Percentiles rank a stretch among this genome's conserved stretches.
Conservation (phyloP, 2,113 vertebrate genomes). For the Podarcis raffonei region DNA sequence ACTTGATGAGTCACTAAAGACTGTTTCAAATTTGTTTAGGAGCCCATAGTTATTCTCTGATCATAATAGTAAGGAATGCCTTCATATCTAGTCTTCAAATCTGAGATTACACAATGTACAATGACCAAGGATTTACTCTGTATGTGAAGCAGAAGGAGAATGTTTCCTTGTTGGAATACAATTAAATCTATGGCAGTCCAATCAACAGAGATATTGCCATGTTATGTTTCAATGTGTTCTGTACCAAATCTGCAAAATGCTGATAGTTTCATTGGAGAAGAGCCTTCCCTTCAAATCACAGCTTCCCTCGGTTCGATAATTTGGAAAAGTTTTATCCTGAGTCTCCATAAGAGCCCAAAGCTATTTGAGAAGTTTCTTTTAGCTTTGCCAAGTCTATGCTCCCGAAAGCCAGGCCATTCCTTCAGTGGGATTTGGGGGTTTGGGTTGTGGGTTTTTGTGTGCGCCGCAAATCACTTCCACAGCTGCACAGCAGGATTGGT, state of each 20-base stretch:
- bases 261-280: constrained; percentile 15
- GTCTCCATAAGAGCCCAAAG: constrained; percentile 11
- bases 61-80: neutral
- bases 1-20: neutral
- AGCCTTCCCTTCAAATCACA: constrained; percentile 21
- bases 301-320: constrained; percentile 15
- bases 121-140: neutral
- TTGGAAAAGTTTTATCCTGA: constrained; percentile 40
- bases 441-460: neutral
- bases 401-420: constrained; percentile 34
- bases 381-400: constrained; percentile 3
- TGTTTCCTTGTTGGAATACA: neutral
- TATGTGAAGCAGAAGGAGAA: neutral
- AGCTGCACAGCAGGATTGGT: constrained; percentile 46
- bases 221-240: neutral
- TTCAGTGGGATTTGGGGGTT: constrained; percentile 42
- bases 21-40: neutral
- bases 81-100: neutral
- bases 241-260: constrained; percentile 1
- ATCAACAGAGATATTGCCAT: neutral
- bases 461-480: constrained; percentile 28
- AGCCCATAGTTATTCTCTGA: neutral
- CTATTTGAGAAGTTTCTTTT: constrained; percentile 32
- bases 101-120: neutral
- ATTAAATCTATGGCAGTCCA: neutral